Evolutionary conservation across 2,888 invertebrate genomes (phyloP), one percentile per base, ranked within the genome.

Genomic region (Cyrtodaria siliqua): DNA sequence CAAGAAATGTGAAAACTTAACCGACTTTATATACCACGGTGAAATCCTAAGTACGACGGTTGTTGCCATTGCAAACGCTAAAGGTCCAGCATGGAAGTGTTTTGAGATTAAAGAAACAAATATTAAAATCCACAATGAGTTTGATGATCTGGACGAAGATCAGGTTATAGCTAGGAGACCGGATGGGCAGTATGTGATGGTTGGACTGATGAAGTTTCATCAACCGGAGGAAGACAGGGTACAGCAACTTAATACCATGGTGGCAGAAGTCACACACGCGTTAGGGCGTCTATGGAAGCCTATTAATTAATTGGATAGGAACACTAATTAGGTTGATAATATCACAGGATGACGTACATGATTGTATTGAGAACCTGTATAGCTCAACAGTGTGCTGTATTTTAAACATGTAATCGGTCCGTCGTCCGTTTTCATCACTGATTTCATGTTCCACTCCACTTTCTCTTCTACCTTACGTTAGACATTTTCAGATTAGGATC

Each of bases 21-120:
- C 69, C 2, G 77, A 84, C 26, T 73, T 91, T 16, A 73, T 86
- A 3, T 87, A 84, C 57, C 79, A 85, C 64, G 87, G 89, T 18
- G 62, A 71, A 14, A 73, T 89, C 26, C 52, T 74, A n/a, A 60
- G 47, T 16, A 61, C 23, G 12, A 85, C 87, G 4, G 81, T 89
- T 1, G 64, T 78, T 18, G 53, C 71, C 16, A 57, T 90, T 16
- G 87, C 89, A 14, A 62, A 75, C 20, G 14, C 79, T 9, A 76
- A 70, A 23, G 79, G 84, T 2, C 53, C 33, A 1, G 14, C 50
- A 23, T 87, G 87, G 85, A 64, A 77, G 26, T 72, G 64, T 6
- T 88, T 90, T 69, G 84, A 86, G 44, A 67, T 91, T 53, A 56
- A 75, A 6, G 83, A 75, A 33, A 74, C 76, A 18, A 81, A 74